Percentiles rank a stretch among this genome's conserved stretches.
These are phyloP conservation scores for Platyrinchus mystaceus DNA, from an alignment of 2,797 vertebrate species.

Conservation along the genomic window DNA sequence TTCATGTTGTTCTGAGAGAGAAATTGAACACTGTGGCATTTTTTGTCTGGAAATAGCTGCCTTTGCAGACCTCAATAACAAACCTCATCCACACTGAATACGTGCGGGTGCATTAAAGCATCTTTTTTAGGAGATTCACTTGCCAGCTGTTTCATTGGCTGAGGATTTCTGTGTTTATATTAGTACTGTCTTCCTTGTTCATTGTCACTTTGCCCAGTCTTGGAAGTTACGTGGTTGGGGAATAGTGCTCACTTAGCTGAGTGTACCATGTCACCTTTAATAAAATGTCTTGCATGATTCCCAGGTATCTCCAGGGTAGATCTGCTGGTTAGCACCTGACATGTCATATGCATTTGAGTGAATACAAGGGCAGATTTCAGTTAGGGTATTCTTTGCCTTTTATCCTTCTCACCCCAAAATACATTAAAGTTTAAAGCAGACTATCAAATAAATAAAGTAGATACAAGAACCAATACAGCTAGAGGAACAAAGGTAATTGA, in stretches of 20 bases:
- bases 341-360: not conserved
- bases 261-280: not conserved
- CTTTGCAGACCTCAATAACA: not conserved
- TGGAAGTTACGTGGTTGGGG: not conserved
- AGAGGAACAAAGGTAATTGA: not conserved
- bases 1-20: not conserved
- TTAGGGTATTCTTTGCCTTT: not conserved
- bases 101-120: not conserved
- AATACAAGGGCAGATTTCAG: not conserved
- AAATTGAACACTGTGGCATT: not conserved
- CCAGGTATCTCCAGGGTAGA: not conserved
- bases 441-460: not conserved
- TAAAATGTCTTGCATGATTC: not conserved
- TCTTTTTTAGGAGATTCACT: not conserved
- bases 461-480: not conserved
- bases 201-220: not conserved
- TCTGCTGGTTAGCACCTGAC: accelerated
- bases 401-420: not conserved
- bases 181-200: not conserved
- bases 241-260: not conserved
- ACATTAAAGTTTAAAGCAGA: not conserved
- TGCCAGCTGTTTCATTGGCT: not conserved
- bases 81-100: not conserved
- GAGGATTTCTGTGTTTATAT: not conserved
- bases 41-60: not conserved